Percentiles rank a stretch among this genome's conserved stretches.
These are phyloP conservation scores for Coremacera marginata DNA, from an alignment of 2,888 invertebrate genomes.

Conservation along the genomic window DNA sequence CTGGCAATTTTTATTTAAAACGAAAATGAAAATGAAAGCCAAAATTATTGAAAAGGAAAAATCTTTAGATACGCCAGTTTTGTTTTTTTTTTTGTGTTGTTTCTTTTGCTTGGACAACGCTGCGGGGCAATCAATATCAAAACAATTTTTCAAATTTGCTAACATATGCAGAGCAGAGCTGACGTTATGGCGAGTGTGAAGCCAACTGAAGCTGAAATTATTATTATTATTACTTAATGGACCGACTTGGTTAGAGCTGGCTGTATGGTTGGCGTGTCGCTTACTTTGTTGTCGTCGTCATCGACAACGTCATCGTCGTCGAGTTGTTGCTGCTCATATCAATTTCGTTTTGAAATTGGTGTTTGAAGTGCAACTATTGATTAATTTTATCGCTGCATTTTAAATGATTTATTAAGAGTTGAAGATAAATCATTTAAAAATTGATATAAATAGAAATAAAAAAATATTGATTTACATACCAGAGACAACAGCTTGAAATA, in stretches of 20 bases:
- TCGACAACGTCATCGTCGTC: not conserved
- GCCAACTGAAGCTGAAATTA: not conserved
- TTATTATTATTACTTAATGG: slow-evolving; percentile 32
- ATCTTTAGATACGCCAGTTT: not conserved
- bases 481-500: not conserved
- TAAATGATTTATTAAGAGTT: slow-evolving; percentile 36
- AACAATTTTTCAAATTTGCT: slow-evolving; percentile 29
- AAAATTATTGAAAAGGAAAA: slow-evolving; percentile 11
- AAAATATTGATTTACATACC: not conserved
- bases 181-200: slow-evolving; percentile 14
- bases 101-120: not conserved
- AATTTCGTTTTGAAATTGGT: slow-evolving; percentile 20
- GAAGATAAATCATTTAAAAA: slow-evolving; percentile 33
- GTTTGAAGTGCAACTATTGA: slow-evolving; percentile 31
- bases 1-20: not conserved
- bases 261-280: slow-evolving; percentile 39
- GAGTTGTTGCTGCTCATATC: not conserved
- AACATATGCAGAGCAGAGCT: slow-evolving; percentile 11
- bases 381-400: slow-evolving; percentile 36
- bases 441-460: not conserved
- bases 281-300: not conserved
- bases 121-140: slow-evolving; percentile 29
- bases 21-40: slow-evolving; percentile 10
- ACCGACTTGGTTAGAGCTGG: slow-evolving; percentile 34
- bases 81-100: not conserved